phyloP scores from a whole-genome alignment of 2,888 invertebrate species.

The Drosophila rubida region DNA sequence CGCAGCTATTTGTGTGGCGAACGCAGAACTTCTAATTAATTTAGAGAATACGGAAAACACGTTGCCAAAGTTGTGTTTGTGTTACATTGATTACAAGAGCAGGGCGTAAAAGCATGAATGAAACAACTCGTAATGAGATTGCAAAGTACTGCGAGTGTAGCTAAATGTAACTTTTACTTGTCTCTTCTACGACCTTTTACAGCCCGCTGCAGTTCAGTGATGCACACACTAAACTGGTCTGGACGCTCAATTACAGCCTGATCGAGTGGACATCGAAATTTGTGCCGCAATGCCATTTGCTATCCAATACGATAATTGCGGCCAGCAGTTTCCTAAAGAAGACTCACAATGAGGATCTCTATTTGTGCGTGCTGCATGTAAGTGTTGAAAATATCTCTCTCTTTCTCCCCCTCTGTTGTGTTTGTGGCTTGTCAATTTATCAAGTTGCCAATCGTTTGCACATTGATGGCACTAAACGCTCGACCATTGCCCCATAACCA shows the following conservation, averaged over 20 bases:
- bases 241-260: conserved; percentile 91
- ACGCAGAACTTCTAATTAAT: conserved; percentile 64
- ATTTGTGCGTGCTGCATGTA: conserved; percentile 86
- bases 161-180: neutral
- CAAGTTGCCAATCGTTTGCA: conserved; percentile 26
- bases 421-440: conserved; percentile 19
- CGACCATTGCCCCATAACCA: conserved; percentile 40
- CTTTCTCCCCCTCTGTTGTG: neutral
- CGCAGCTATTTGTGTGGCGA: conserved; percentile 39
- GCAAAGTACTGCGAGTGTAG: neutral
- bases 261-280: conserved; percentile 90
- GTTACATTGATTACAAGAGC: conserved; percentile 19
- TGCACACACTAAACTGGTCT: conserved; percentile 89
- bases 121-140: conserved; percentile 17
- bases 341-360: conserved; percentile 84
- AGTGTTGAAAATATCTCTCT: conserved; percentile 57
- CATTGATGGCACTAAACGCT: conserved; percentile 51
- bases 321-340: conserved; percentile 86
- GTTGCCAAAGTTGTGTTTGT: neutral
- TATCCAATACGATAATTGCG: conserved; percentile 87
- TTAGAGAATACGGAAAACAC: conserved; percentile 31
- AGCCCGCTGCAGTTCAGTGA: conserved; percentile 85
- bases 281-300: conserved; percentile 87
- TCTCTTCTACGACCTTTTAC: conserved; percentile 26
- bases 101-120: neutral